Evolutionary conservation across 2,113 vertebrate species (phyloP), one percentile per base, ranked within the genome.

Genomic region (Petaurus breviceps): DNA sequence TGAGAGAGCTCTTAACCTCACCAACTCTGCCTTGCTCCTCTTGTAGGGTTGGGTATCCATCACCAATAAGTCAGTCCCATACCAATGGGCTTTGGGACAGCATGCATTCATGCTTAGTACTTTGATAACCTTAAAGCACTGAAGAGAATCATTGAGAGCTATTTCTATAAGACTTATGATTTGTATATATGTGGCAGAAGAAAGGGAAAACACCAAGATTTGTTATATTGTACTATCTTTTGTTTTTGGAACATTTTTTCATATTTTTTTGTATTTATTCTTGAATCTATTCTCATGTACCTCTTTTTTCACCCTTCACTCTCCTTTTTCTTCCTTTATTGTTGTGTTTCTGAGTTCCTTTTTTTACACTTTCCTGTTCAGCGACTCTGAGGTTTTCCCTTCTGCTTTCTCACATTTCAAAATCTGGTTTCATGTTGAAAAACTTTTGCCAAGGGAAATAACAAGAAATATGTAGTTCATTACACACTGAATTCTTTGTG

Each of bases 321-420:
- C 89, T 28, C 37, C 77, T 92, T 92, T 95, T n/a, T 91, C 50
- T 52, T 68, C 92, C 68, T 49, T 51, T 68, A 43, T 93, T 92
- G 19, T 90, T 47, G 91, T 55, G 61, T 94, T 57, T 91, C 90
- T 95, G 89, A 92, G 89, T 92, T 97, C 61, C 55, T 92, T 77
- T n/a, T n/a, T 55, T 57, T 91, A 9, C 43, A 11, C 91, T 14
- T 94, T 0, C 54, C 9, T 61, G 12, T 77, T 53, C 90, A 50
- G 54, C 46, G 16, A 57, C 97, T 97, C 96, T 68, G 61, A 92
- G 96, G 94, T 96, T 96, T 96, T 93, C 77, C 91, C 77, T 96
- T 94, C 91, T 97, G 92, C 90, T 95, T 97, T 95, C 47, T 55
- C 92, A 96, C 37, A 84, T 84, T 84, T 84, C 68, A 84, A 84